Percentiles rank a stretch among this genome's conserved stretches.
Evolutionary conservation across 2,797 vertebrate species (phyloP).

Genomic region (Hippopotamyrus pictus): DNA sequence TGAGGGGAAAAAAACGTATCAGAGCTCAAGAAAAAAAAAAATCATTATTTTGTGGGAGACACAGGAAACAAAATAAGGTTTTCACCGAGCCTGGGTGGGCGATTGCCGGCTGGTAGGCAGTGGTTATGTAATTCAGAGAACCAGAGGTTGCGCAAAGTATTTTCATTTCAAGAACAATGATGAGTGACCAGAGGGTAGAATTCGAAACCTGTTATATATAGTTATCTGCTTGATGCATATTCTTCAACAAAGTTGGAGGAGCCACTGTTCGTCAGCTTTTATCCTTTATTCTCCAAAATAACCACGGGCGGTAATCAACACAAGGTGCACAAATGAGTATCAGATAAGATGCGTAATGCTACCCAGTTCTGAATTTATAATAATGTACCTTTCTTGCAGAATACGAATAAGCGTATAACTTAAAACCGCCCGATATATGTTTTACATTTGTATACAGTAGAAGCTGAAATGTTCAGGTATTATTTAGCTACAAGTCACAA

Average conservation of each 20-base stretch:
- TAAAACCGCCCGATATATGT: not conserved
- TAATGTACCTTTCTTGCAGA: not conserved
- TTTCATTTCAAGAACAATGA: conserved; percentile 54
- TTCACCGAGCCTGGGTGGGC: conserved; percentile 55
- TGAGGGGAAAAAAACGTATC: conserved; percentile 21
- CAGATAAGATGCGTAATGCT: conserved; percentile 12
- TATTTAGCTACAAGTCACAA: not conserved
- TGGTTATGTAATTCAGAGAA: conserved; percentile 58
- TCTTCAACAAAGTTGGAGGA: conserved; percentile 41
- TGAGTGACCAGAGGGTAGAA: conserved; percentile 53
- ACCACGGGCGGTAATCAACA: conserved; percentile 37
- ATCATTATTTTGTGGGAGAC: conserved; percentile 36
- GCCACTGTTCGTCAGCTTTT: conserved; percentile 38
- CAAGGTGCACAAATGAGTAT: conserved; percentile 34
- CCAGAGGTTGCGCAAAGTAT: conserved; percentile 21
- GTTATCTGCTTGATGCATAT: conserved; percentile 44
- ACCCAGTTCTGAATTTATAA: conserved; percentile 3
- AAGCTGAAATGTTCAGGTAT: not conserved
- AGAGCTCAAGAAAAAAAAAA: conserved; percentile 24
- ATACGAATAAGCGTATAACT: not conserved
- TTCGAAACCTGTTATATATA: conserved; percentile 49
- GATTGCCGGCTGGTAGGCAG: conserved; percentile 55
- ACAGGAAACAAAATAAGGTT: conserved; percentile 40
- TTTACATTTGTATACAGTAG: not conserved
- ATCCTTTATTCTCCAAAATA: conserved; percentile 38